Evolutionary conservation across 2,888 invertebrate species (phyloP).

Genomic region (Coenonympha glycerion): DNA sequence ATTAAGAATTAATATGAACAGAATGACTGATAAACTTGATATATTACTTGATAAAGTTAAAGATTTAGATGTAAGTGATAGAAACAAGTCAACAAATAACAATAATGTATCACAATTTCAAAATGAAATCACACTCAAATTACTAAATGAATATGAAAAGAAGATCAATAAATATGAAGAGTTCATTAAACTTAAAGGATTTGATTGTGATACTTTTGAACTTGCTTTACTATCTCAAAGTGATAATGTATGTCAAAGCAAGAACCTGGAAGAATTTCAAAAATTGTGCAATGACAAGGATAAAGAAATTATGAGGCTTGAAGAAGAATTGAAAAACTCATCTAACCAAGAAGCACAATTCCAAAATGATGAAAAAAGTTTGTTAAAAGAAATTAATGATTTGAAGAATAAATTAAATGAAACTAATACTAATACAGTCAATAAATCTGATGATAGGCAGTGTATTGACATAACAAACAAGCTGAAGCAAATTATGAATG

Average conservation of each 20-base stretch:
- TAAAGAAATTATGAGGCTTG: slow-evolving; percentile 36
- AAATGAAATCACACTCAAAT: slow-evolving; percentile 50
- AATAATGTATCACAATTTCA: slow-evolving; percentile 34
- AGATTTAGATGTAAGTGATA: slow-evolving; percentile 34
- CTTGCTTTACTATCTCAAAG: slow-evolving; percentile 5
- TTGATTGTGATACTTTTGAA: slow-evolving; percentile 29
- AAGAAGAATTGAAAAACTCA: slow-evolving; percentile 37
- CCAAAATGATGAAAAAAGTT: slow-evolving; percentile 24
- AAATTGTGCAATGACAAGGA: slow-evolving; percentile 37
- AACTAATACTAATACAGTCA: slow-evolving; percentile 25
- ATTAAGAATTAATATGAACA: slow-evolving; percentile 57
- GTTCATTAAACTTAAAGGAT: slow-evolving; percentile 40
- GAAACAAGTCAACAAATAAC: slow-evolving; percentile 17
- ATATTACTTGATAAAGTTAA: slow-evolving; percentile 46
- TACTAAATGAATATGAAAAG: slow-evolving; percentile 59
- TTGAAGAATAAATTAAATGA: slow-evolving; percentile 33
- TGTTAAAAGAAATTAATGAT: slow-evolving; percentile 34
- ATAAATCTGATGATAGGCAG: slow-evolving; percentile 31
- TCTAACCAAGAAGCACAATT: slow-evolving; percentile 25
- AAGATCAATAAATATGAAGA: slow-evolving; percentile 61
- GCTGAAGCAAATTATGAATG: slow-evolving; percentile 60
- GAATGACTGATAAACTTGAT: slow-evolving; percentile 59
- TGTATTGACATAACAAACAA: slow-evolving; percentile 25
- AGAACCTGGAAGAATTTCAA: slow-evolving; percentile 29
- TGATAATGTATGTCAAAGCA: slow-evolving; percentile 21